Conservation (phyloP, 2,888 invertebrate genomes). For the Thecocarcelia acutangulata region DNA sequence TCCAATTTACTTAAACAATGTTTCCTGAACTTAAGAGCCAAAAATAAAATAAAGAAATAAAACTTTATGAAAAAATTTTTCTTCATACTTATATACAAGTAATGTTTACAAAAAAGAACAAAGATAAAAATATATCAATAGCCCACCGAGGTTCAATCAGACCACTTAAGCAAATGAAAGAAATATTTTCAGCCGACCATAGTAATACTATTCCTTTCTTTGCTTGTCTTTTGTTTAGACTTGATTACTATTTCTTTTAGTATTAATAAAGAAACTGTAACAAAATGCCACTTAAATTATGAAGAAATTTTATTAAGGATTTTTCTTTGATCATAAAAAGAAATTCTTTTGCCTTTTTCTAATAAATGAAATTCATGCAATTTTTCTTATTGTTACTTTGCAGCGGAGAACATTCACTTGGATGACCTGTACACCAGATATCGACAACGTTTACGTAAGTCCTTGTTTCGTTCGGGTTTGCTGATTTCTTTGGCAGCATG, state of each 20-base stretch:
- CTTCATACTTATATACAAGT: neutral
- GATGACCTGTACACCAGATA: constrained; percentile 81
- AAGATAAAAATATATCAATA: neutral
- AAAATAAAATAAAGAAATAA: neutral
- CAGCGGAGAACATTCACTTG: constrained; percentile 81
- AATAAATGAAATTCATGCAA: constrained; percentile 13
- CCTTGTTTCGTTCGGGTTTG: constrained; percentile 80
- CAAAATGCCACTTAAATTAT: too few species aligned
- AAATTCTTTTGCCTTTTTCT: constrained; percentile 7
- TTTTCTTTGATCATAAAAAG: neutral
- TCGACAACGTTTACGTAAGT: constrained; percentile 81
- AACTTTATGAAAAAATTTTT: neutral
- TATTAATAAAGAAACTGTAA: too few species aligned
- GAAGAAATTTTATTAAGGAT: constrained; percentile 13
- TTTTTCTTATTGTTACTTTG: constrained; percentile 52
- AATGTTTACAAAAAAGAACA: neutral
- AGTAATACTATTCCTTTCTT: constrained; percentile 8
- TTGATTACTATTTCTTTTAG: neutral
- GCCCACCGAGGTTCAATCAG: neutral
- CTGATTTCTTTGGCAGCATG: constrained; percentile 80
- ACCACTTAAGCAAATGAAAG: constrained; percentile 8
- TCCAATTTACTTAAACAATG: neutral
- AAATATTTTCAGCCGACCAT: neutral
- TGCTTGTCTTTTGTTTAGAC: neutral
- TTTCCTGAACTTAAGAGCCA: neutral